Evolutionary conservation across 2,888 invertebrate species (phyloP), one percentile per base, ranked within the genome.

Genomic region (Chalcis sispes): DNA sequence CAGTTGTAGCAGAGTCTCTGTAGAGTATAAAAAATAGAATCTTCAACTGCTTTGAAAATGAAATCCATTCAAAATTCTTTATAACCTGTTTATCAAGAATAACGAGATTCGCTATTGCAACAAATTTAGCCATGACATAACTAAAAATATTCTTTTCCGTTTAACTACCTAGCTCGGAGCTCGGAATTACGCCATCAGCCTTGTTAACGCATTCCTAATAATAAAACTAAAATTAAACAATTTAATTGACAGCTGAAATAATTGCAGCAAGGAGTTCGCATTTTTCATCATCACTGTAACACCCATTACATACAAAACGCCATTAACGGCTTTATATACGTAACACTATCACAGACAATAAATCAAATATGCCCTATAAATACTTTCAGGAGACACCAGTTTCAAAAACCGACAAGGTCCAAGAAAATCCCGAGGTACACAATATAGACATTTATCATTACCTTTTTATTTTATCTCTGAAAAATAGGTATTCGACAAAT

Each of bases 351-450:
- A 25, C 8, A 54, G 36, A 61, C 54, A 56, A 61, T 18, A 4
- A 50, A 59, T 62, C n/a, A 62, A 64, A 59, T 48, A 13, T 36
- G 8, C 36, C 20, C 27, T 66, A 40, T 58, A 59, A 58, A 59
- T 65, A 77, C 27, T 78, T 80, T 74, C 77, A 81, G 81, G 79
- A 79, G 1, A 77, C 74, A 70, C 56, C 79, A 42, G 74, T 18
- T 20, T 25, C 72, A 42, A 81, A 81, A 80, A 23, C 70, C 4
- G 56, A 74, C 23, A 61, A 52, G 23, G 32, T 46, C 36, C 52
- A 18, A 65, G 70, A 70, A 1, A 70, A 70, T n/a, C 70, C 65
- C 0, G 62, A 75, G 75, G 75, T 75, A 75, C 65, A 70, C 27
- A 58, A 2, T 23, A n/a, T 40, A 64, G 27, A 50, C 29, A 59